Evolutionary conservation across 2,797 vertebrate genomes (phyloP).

Genomic region (Oophaga sylvatica): DNA sequence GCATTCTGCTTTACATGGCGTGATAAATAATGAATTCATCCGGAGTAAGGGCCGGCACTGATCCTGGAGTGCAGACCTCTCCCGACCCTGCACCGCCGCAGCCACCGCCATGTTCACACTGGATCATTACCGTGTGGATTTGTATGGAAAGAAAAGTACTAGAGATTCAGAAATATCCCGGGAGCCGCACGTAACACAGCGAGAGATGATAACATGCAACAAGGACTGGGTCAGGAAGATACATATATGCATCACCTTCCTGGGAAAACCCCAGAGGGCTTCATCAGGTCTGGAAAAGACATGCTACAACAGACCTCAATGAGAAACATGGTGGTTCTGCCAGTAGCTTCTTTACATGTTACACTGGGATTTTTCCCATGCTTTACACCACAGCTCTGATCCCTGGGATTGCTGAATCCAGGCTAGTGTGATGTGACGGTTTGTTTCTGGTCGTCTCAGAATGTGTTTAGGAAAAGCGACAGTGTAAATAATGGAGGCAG

Average conservation of each 20-base stretch:
- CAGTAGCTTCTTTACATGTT: no score
- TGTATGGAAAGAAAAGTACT: not conserved
- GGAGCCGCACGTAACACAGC: not conserved
- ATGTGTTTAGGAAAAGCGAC: no score
- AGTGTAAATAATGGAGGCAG: no score
- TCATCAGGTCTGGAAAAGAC: no score
- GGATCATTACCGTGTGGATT: conserved; percentile 15
- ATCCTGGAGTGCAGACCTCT: not conserved
- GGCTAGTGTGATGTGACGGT: not conserved
- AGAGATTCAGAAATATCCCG: not conserved
- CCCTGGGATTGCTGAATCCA: not conserved
- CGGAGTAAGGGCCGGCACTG: not conserved
- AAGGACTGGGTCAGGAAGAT: not conserved
- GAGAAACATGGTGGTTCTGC: no score
- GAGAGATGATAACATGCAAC: no score
- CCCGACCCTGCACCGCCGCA: not conserved
- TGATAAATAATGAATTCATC: not conserved
- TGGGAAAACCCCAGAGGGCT: no score
- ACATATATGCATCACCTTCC: not conserved
- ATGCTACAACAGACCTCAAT: no score
- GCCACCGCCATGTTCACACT: not conserved
- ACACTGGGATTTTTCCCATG: not conserved
- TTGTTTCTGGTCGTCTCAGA: no score
- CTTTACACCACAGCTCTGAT: not conserved
- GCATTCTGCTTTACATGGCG: not conserved